phyloP scores from a whole-genome alignment of 2,888 invertebrate genomes.

The Tanypteryx hageni region DNA sequence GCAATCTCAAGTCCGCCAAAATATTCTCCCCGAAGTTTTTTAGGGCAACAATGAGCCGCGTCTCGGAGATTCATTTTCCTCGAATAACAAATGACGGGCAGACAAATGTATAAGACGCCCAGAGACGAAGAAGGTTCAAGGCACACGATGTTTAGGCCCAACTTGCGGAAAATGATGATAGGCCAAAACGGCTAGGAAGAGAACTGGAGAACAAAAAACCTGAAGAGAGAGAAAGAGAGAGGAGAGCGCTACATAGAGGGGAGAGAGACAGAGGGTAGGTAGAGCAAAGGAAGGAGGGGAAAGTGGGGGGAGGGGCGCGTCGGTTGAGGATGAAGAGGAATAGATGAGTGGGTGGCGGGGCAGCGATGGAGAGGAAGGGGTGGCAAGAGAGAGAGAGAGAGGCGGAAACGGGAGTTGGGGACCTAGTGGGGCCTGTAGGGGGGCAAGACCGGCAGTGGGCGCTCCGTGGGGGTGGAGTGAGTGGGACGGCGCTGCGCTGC shows the following conservation, averaged over 20 bases:
- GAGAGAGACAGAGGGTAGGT: not conserved
- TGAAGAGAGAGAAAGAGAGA: too few relatives aligned
- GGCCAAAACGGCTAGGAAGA: not conserved
- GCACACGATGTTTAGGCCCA: not conserved
- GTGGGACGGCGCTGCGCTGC: conserved; percentile 32
- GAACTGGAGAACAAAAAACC: not conserved
- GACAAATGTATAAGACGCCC: not conserved
- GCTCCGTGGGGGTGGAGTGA: conserved; percentile 14
- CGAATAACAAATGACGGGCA: conserved; percentile 6
- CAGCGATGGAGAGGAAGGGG: not conserved
- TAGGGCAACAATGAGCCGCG: conserved; percentile 1
- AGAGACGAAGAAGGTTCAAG: not conserved
- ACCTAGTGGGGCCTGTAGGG: not conserved
- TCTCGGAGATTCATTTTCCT: not conserved
- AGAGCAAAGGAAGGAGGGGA: not conserved
- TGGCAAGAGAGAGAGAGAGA: not conserved
- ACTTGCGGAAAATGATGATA: not conserved
- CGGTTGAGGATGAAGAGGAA: not conserved
- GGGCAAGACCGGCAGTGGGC: not conserved
- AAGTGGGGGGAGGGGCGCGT: not conserved
- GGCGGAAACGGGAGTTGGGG: not conserved
- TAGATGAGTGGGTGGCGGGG: not conserved
- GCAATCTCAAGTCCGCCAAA: not conserved
- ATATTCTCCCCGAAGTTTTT: not conserved
- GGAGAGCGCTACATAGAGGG: not conserved